phyloP scores from a whole-genome alignment of 2,888 invertebrate species.

The Agonum fuliginosum region DNA sequence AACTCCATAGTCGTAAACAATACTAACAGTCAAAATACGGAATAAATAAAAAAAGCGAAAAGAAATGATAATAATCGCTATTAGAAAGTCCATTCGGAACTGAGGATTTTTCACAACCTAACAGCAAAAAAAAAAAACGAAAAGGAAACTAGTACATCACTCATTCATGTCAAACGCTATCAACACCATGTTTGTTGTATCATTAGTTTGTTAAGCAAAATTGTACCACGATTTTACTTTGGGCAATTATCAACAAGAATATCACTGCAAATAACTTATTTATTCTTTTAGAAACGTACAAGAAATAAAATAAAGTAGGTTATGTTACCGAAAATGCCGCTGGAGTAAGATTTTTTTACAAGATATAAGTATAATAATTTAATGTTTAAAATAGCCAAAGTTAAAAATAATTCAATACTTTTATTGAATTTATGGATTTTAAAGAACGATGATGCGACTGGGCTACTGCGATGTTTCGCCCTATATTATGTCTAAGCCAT shows the following conservation, averaged over 20 bases:
- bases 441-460: too few species aligned
- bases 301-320: too few species aligned
- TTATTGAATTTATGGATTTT: too few species aligned
- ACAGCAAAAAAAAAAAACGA: not conserved
- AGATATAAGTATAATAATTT: too few species aligned
- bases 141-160: slow-evolving; percentile 2
- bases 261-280: not conserved
- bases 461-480: too few species aligned
- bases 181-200: not conserved
- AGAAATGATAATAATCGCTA: slow-evolving; percentile 17
- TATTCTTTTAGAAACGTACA: too few species aligned
- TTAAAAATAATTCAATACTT: too few species aligned
- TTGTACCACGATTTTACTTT: too few species aligned
- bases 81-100: slow-evolving; percentile 26
- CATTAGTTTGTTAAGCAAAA: not conserved
- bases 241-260: slow-evolving; percentile 8
- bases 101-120: slow-evolving; percentile 3
- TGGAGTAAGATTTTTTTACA: too few species aligned
- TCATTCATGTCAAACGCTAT: not conserved
- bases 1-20: slow-evolving; percentile 25
- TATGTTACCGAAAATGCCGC: too few species aligned
- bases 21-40: not conserved
- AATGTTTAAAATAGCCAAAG: too few species aligned
- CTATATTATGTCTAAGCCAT: too few species aligned
- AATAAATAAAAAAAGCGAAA: slow-evolving; percentile 41